Base-by-base conservation (phyloP, 2,113 vertebrate genomes). In the Poecilia latipinna region DNA sequence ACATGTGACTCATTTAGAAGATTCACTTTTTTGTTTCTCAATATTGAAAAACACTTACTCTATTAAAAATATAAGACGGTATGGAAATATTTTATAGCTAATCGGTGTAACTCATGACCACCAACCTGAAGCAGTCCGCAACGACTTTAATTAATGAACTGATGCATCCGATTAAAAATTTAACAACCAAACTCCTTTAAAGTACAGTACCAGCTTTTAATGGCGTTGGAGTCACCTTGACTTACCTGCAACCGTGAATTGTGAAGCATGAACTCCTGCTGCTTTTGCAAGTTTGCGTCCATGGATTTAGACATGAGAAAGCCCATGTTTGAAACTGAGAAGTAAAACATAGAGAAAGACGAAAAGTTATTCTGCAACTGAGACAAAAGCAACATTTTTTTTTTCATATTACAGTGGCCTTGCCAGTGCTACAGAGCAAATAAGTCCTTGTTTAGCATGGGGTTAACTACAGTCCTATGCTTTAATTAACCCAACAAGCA, bases 191-290 rank as follows among this genome's bases (percentile, higher is more conserved):
- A 8, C 19, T 24, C 22, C 7, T 57, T 57, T n/a, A n/a, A 8
- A 57, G 8, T 8, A 24, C 51, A 48, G 17, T 1, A 6, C 17
- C 17, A 17, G 13, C 4, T 48, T 48, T 17, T 48, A 6, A 1
- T n/a, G 33, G 12, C 11, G 0, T 1, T 24, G 28, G 1, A 7
- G 44, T 72, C n/a, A 39, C 35, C 37, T 54, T 26, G 8, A 70
- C 86, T 82, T 92, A 96, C 97, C 96, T 96, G 96, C 13, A 97
- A 86, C 68, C 93, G 90, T 0, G 86, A 35, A 65, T 95, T 96
- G 74, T 92, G 93, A 1, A 93, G 82, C 95, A 96, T 95, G 12
- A 97, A 95, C 74, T 98, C 97, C 77, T 95, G 95, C 79, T 96
- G 96, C 61, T 86, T 94, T 75, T 93, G 94, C 31, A 97, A 76